Evolutionary conservation across 2,888 invertebrate species (phyloP), one percentile per base, ranked within the genome.

Genomic region (Tineola bisselliella): DNA sequence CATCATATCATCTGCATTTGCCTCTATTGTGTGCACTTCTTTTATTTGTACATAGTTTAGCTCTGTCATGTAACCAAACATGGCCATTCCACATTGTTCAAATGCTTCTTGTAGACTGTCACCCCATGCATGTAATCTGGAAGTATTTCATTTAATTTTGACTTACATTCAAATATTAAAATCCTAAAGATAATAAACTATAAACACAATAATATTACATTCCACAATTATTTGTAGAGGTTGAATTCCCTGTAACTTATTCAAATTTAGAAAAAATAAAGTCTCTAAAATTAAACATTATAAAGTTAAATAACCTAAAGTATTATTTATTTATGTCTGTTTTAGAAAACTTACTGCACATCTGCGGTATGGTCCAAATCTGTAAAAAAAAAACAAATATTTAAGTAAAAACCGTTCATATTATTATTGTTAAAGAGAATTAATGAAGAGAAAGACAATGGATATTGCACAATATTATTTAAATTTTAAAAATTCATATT

Each of bases 61-160:
- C 65, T 96, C 96, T 1, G 98, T 99, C 96, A 99, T 99, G 77
- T 99, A 99, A 0, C 93, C 96, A 86, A 95, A 99, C 98, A 99
- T 98, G 0, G 97, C 94, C 77, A 96, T 91, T 8, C 95, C 97
- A 71, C 94, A 94, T 83, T 97, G 97, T 75, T 98, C 98, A 79
- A 97, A 98, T 0, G 97, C 93, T 84, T 98, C 98, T 71, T 91
- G 88, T 60, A 98, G 74, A 59, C 89, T 91, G 63, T 92, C 89
- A 25, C 99, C 99, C 98, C 98, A 98, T 61, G 95, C 90, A 76
- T 98, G 97, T 64, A 98, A 82, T 77, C 95, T 96, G 78, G 63
- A 70, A 68, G 15, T 10, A 38, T 38, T 38, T 12, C n/a, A n/a
- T n/a, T n/a, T n/a, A n/a, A n/a, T n/a, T n/a, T n/a, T n/a, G n/a